Conservation (phyloP, 37 sponge, comb jelly and placozoan species). For the Ephydatia muelleri region DNA sequence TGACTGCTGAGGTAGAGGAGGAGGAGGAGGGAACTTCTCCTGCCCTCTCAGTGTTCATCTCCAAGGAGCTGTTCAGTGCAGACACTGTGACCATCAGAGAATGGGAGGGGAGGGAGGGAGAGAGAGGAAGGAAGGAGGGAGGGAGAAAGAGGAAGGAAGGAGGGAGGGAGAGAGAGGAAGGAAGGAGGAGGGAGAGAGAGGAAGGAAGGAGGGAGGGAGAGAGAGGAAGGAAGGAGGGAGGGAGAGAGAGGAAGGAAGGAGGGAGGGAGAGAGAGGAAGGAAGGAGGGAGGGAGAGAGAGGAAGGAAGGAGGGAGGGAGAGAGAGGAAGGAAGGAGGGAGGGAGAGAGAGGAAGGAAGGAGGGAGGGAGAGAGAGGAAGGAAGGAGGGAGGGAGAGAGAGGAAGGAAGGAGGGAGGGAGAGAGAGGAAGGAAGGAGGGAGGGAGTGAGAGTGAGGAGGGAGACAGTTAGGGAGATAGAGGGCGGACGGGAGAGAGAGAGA, state of each 20-base stretch:
- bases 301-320: conserved; percentile 7
- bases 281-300: conserved; percentile 9
- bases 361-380: background rate
- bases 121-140: background rate
- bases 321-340: background rate
- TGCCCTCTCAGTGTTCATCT: background rate
- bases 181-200: no score
- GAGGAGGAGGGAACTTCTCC: background rate
- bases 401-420: background rate
- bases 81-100: background rate
- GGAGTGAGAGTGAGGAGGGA: background rate
- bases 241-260: conserved; percentile 2
- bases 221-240: background rate
- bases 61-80: background rate
- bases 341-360: conserved; percentile 3
- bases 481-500: background rate
- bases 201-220: conserved; percentile 8
- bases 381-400: background rate
- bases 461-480: background rate
- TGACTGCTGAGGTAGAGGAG: background rate
- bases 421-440: conserved; percentile 8
- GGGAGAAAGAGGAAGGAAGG: no score
- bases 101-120: background rate
- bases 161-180: no score
- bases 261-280: background rate